Conservation (phyloP, 1,140 invertebrate species). For the Vanessa tameamea region DNA sequence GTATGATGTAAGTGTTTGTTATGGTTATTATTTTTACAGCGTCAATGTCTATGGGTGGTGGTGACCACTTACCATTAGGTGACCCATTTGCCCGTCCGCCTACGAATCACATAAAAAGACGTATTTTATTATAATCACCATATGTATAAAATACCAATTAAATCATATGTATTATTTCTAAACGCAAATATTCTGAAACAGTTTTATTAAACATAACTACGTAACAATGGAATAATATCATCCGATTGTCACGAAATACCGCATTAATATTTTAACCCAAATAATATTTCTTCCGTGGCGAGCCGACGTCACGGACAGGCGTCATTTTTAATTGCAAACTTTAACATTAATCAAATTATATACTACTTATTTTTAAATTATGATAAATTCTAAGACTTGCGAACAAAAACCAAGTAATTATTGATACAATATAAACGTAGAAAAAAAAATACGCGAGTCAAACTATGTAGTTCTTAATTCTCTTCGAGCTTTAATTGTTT, state of each 20-base stretch:
- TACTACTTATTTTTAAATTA: background rate
- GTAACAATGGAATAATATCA: slow-evolving; percentile 2
- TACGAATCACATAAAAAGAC: no score
- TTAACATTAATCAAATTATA: slow-evolving; percentile 28
- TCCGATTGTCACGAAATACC: slow-evolving; percentile 22
- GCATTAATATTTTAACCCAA: slow-evolving; percentile 28
- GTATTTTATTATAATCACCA: no score
- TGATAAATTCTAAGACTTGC: slow-evolving; percentile 5
- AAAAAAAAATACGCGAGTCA: background rate
- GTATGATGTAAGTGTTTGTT: no score
- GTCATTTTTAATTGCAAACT: slow-evolving; percentile 32
- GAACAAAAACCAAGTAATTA: background rate
- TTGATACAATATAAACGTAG: background rate
- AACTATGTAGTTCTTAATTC: background rate
- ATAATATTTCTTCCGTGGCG: slow-evolving; percentile 25
- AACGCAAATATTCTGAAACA: no score
- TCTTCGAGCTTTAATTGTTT: background rate
- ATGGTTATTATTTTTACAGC: no score
- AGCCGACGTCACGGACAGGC: slow-evolving; percentile 25
- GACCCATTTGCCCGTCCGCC: background rate
- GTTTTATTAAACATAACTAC: no score
- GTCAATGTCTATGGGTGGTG: no score
- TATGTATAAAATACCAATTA: no score
- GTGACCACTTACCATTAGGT: background rate
- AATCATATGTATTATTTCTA: no score